Percentiles rank a stretch among this genome's conserved stretches.
Evolutionary conservation across 2,113 vertebrate genomes (phyloP).

Genomic region (Poeciliopsis retropinna): DNA sequence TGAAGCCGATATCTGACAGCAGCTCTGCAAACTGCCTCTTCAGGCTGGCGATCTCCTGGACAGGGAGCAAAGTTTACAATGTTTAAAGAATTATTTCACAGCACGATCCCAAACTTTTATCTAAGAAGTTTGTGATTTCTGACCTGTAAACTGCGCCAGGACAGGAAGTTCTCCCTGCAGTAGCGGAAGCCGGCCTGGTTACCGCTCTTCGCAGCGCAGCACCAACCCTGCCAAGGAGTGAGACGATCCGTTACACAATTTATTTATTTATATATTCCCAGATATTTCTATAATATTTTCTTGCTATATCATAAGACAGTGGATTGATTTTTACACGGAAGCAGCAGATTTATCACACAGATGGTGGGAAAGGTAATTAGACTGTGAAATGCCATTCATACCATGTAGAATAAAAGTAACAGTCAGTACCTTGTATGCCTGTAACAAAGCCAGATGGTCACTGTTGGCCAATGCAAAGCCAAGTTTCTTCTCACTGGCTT

Average conservation of each 20-base stretch:
- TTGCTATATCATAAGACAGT: too few species aligned
- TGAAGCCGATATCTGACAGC: conserved; percentile 96
- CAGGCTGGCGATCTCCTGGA: conserved; percentile 93
- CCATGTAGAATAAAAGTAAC: too few species aligned
- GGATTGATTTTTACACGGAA: too few species aligned
- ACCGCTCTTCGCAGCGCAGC: conserved; percentile 82
- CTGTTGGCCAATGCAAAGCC: conserved; percentile 91
- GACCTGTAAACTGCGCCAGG: conserved; percentile 90
- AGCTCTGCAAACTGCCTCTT: conserved; percentile 97
- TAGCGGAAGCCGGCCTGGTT: conserved; percentile 83
- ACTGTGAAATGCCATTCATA: too few species aligned
- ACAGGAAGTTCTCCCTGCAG: conserved; percentile 95
- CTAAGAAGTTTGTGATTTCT: background rate
- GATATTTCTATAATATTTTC: too few species aligned
- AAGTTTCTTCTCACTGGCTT: conserved; percentile 92
- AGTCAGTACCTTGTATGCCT: conserved; percentile 88
- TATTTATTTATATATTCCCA: too few species aligned
- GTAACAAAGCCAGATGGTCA: conserved; percentile 92
- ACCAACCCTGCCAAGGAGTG: conserved; percentile 84
- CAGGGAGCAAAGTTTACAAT: background rate
- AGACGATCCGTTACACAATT: background rate
- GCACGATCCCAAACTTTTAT: background rate
- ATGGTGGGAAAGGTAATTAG: too few species aligned
- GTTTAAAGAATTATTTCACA: background rate
- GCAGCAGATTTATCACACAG: too few species aligned